A percentile compares a stretch with the other conserved stretches of the same genome.
Conservation (phyloP, 2,888 invertebrate genomes). For the Chrysomela aeneicollis region DNA sequence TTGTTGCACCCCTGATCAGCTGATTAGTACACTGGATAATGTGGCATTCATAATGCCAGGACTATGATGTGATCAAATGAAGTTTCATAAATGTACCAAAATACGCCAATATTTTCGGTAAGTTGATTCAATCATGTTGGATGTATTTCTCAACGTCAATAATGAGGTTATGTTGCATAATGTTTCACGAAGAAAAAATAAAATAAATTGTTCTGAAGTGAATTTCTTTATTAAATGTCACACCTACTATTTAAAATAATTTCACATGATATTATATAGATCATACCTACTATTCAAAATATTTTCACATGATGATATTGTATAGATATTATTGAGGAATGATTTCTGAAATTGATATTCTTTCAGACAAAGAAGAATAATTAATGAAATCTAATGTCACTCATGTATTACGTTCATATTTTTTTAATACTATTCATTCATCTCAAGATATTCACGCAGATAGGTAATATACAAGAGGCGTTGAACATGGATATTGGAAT, state of each 20-base stretch:
- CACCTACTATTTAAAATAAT: too few species aligned
- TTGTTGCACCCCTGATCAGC: constrained; percentile 64
- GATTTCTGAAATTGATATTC: not conserved
- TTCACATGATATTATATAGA: too few species aligned
- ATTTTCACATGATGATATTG: too few species aligned
- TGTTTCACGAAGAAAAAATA: too few species aligned
- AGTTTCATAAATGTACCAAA: not conserved
- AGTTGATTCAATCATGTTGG: too few species aligned
- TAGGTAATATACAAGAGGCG: not conserved
- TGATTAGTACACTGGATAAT: constrained; percentile 81
- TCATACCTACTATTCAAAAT: too few species aligned
- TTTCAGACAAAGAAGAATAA: not conserved
- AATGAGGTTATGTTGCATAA: too few species aligned
- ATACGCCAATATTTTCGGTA: not conserved
- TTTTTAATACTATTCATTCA: not conserved
- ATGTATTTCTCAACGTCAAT: too few species aligned
- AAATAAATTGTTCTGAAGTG: too few species aligned
- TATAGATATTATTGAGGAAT: not conserved
- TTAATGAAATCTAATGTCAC: too few species aligned
- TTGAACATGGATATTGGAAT: not conserved
- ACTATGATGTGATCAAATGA: constrained; percentile 60
- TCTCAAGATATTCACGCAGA: not conserved
- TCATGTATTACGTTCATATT: not conserved
- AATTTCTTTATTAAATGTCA: too few species aligned
- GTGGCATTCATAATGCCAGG: constrained; percentile 95